Evolutionary conservation across 2,888 invertebrate species (phyloP).

Genomic region (Drosophila kanekoi): DNA sequence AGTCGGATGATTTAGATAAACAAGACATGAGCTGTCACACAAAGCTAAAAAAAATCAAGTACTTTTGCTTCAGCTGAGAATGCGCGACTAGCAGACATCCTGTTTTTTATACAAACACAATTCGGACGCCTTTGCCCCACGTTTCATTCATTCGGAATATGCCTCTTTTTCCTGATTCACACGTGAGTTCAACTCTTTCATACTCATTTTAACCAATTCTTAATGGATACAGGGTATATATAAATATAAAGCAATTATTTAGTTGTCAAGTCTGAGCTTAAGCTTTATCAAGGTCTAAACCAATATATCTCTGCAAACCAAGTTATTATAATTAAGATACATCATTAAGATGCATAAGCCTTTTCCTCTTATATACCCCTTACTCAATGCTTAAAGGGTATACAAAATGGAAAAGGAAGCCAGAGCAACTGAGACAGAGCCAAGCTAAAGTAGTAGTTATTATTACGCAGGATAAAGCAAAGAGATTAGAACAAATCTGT

Average conservation of each 20-base stretch:
- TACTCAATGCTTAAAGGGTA: not conserved
- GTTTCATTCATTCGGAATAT: too few species aligned
- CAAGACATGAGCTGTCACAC: conserved; percentile 78
- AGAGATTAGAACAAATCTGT: conserved; percentile 65
- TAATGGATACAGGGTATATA: too few species aligned
- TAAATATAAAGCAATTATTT: too few species aligned
- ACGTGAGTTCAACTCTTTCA: too few species aligned
- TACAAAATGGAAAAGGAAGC: conserved; percentile 12
- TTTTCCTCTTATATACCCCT: not conserved
- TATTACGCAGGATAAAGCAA: conserved; percentile 70
- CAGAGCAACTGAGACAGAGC: conserved; percentile 5
- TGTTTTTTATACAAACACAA: not conserved
- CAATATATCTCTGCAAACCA: too few species aligned
- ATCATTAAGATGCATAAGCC: too few species aligned
- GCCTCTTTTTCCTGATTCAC: too few species aligned
- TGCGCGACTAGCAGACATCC: conserved; percentile 11
- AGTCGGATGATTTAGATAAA: conserved; percentile 79
- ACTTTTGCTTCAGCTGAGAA: not conserved
- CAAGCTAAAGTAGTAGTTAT: conserved; percentile 62
- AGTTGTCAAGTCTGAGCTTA: too few species aligned
- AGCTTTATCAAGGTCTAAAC: too few species aligned
- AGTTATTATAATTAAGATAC: too few species aligned
- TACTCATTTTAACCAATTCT: too few species aligned
- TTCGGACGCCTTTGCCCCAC: too few species aligned
- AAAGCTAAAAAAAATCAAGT: conserved; percentile 32